Evolutionary conservation across 1,140 invertebrate species (phyloP).

Genomic region (Ceratosolen solmsi): DNA sequence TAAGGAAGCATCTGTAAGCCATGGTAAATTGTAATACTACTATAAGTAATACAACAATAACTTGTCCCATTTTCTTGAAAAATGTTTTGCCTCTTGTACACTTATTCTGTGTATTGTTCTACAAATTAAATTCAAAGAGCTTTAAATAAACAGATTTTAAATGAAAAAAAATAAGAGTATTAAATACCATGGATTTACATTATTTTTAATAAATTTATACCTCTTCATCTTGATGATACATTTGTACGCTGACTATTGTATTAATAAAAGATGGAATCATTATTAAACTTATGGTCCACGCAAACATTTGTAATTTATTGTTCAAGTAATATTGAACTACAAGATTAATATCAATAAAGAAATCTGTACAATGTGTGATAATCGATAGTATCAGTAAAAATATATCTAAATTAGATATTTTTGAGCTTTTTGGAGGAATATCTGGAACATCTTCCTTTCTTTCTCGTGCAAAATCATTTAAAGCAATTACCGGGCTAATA

Average conservation of each 20-base stretch:
- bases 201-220: slow-evolving; percentile 56
- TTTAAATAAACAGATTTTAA: not conserved
- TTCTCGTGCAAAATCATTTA: slow-evolving; percentile 7
- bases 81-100: slow-evolving; percentile 3
- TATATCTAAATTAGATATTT: slow-evolving; percentile 70
- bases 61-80: slow-evolving; percentile 48
- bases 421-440: slow-evolving; percentile 61
- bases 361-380: slow-evolving; percentile 72
- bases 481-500: slow-evolving; percentile 18
- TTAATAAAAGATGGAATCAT: slow-evolving; percentile 75
- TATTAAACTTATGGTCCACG: slow-evolving; percentile 72
- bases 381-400: slow-evolving; percentile 71
- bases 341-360: slow-evolving; percentile 74
- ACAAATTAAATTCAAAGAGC: slow-evolving; percentile 19
- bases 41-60: slow-evolving; percentile 62
- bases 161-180: not conserved
- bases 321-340: slow-evolving; percentile 68
- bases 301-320: slow-evolving; percentile 68
- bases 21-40: slow-evolving; percentile 75
- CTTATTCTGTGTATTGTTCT: slow-evolving; percentile 37
- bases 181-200: too few species aligned
- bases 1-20: slow-evolving; percentile 74
- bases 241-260: slow-evolving; percentile 73
- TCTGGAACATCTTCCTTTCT: slow-evolving; percentile 61
- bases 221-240: slow-evolving; percentile 71